Conservation (phyloP, 2,888 invertebrate species). For the Pseudeuparius sepicola region DNA sequence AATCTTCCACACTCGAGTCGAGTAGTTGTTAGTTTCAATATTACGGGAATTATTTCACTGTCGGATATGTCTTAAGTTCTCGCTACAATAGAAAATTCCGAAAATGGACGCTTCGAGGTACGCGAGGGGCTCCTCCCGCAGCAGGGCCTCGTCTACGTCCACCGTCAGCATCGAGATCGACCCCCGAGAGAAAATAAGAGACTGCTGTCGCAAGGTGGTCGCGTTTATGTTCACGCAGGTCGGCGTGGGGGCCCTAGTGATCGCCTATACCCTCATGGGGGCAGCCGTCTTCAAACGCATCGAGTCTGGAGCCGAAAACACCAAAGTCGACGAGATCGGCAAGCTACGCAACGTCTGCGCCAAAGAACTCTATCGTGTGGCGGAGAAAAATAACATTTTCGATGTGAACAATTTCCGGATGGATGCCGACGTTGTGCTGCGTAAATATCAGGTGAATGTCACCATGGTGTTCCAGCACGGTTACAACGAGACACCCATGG, state of each 20-base stretch:
- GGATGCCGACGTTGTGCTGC: constrained; percentile 50
- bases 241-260: constrained; percentile 79
- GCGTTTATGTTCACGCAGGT: constrained; percentile 91
- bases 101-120: too few species aligned
- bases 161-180: constrained; percentile 14
- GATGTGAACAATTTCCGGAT: constrained; percentile 54
- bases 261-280: constrained; percentile 78
- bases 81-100: too few species aligned
- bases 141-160: background rate
- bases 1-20: too few species aligned
- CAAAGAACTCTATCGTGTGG: constrained; percentile 53
- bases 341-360: constrained; percentile 48
- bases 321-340: constrained; percentile 19
- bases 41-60: too few species aligned
- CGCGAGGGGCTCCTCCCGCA: constrained; percentile 1
- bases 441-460: constrained; percentile 57
- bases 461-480: constrained; percentile 52
- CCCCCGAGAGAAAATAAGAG: constrained; percentile 67
- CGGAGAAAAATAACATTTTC: constrained; percentile 56
- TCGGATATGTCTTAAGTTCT: too few species aligned
- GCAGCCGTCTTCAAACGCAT: constrained; percentile 73
- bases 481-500: constrained; percentile 58
- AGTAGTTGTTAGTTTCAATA: too few species aligned
- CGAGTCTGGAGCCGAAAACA: constrained; percentile 41
- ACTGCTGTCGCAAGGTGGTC: constrained; percentile 75